These are phyloP conservation scores for Panopea generosa DNA, from an alignment of 2,888 invertebrate genomes.

Conservation along the genomic window DNA sequence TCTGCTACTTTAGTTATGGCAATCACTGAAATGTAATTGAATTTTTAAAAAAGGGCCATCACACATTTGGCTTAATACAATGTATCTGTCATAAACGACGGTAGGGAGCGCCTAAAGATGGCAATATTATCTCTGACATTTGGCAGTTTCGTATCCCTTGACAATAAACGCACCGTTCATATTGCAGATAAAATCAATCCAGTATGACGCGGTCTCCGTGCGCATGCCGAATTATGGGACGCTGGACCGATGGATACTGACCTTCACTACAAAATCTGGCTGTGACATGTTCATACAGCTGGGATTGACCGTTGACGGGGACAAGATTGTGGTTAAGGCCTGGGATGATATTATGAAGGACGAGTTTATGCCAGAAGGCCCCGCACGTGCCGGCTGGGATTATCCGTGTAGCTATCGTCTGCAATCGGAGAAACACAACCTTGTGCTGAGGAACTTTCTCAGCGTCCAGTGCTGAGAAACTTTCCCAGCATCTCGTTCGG, in stretches of 20 bases:
- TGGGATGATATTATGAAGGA: slow-evolving; percentile 47
- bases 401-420: slow-evolving; percentile 28
- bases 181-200: slow-evolving; percentile 45
- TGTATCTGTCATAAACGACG: no score
- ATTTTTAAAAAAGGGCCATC: no score
- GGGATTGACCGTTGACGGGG: slow-evolving; percentile 40
- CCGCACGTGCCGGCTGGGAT: slow-evolving; percentile 15
- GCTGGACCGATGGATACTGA: slow-evolving; percentile 56
- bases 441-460: slow-evolving; percentile 41
- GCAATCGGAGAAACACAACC: slow-evolving; percentile 31
- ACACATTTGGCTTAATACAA: no score
- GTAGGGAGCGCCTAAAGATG: no score
- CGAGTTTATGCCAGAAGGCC: slow-evolving; percentile 27
- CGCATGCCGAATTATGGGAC: slow-evolving; percentile 20
- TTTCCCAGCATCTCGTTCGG: no score
- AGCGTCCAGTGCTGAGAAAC: no score
- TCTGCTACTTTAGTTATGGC: no score
- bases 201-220: slow-evolving; percentile 51
- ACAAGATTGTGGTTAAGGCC: slow-evolving; percentile 37
- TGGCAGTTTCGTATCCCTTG: no score
- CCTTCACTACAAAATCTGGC: slow-evolving; percentile 20
- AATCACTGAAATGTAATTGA: no score
- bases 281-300: slow-evolving; percentile 30
- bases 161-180: no score
- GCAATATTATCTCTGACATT: no score